phyloP scores from a whole-genome alignment of 2,797 vertebrate genomes.

The Mareca penelope region DNA sequence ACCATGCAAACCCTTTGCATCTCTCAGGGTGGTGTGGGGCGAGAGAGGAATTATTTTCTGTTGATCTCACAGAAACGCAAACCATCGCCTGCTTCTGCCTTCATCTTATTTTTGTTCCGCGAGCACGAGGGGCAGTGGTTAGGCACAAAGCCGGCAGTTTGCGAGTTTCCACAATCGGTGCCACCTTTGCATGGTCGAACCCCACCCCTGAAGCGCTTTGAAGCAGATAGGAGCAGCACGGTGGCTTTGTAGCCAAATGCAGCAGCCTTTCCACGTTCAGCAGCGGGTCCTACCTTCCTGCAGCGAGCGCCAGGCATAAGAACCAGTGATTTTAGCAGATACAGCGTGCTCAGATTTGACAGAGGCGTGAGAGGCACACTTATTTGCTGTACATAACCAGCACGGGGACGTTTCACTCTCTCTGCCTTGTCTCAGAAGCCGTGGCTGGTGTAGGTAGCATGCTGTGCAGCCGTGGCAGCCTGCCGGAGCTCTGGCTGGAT shows the following conservation, averaged over 20 bases:
- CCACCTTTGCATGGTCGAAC: neutral
- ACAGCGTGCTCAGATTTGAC: rapidly evolving
- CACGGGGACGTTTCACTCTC: neutral
- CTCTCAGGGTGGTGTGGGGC: neutral
- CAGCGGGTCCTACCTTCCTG: neutral
- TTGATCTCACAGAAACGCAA: neutral
- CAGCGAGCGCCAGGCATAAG: neutral
- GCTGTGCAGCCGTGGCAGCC: neutral
- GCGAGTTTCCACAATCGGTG: rapidly evolving
- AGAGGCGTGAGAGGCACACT: neutral
- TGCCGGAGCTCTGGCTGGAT: neutral
- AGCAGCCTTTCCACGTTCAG: neutral
- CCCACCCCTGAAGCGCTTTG: neutral
- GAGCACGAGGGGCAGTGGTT: neutral
- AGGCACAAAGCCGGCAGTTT: neutral
- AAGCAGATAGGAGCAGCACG: neutral
- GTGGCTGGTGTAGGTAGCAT: neutral
- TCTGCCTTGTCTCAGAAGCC: neutral
- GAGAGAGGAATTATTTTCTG: neutral
- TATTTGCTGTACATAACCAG: neutral
- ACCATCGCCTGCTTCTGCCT: neutral
- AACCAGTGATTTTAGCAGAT: neutral
- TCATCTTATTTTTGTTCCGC: rapidly evolving
- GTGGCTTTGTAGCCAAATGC: neutral
- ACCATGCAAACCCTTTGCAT: neutral